phyloP scores from a whole-genome alignment of 2,113 vertebrate genomes.

The Paralichthys olivaceus region DNA sequence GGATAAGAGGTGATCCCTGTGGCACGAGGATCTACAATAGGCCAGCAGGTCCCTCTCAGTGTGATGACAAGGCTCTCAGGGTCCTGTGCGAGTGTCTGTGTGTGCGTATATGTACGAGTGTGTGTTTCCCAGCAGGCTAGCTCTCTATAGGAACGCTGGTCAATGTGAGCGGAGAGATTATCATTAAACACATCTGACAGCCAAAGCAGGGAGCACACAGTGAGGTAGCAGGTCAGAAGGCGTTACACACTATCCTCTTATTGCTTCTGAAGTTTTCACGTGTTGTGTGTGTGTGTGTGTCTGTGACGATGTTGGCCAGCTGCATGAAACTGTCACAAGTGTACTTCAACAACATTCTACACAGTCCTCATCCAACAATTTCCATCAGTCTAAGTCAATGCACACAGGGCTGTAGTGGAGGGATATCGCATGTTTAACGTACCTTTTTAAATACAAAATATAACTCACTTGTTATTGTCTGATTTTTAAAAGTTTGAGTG shows the following conservation, averaged over 20 bases:
- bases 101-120: slow-evolving; percentile 45
- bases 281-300: neutral
- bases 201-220: slow-evolving; percentile 66
- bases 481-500: no score
- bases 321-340: slow-evolving; percentile 15
- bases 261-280: slow-evolving; percentile 56
- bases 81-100: slow-evolving; percentile 33
- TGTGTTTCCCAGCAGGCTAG: slow-evolving; percentile 69
- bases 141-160: slow-evolving; percentile 65
- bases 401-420: neutral
- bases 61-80: slow-evolving; percentile 72
- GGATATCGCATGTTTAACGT: no score
- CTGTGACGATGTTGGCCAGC: slow-evolving; percentile 13
- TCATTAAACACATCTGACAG: slow-evolving; percentile 79
- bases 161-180: slow-evolving; percentile 56
- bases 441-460: no score
- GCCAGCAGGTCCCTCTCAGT: slow-evolving; percentile 72
- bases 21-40: slow-evolving; percentile 72
- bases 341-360: slow-evolving; percentile 10
- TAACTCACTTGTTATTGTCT: no score
- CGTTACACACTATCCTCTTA: slow-evolving; percentile 51
- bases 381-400: slow-evolving; percentile 27
- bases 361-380: slow-evolving; percentile 31
- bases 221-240: slow-evolving; percentile 67
- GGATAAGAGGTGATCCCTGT: slow-evolving; percentile 72